A percentile compares a stretch with the other conserved stretches of the same genome.
Evolutionary conservation across 1,140 invertebrate genomes (phyloP).

Genomic region (Nasonia giraulti): DNA sequence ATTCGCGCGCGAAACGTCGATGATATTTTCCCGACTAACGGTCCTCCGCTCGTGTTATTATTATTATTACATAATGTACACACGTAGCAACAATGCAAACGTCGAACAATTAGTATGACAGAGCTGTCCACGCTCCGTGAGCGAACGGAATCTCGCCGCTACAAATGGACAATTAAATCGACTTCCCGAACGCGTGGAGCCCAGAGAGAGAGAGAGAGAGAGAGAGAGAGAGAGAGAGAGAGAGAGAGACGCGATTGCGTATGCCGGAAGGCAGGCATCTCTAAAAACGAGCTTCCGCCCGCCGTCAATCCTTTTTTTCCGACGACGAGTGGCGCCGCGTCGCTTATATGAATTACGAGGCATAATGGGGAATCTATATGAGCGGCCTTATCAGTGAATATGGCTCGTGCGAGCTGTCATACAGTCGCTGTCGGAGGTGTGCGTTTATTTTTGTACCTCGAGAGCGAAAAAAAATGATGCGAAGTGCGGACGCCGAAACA

Average conservation of each 20-base stretch:
- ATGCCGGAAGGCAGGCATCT: not conserved
- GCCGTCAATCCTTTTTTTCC: not conserved
- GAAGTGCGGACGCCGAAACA: too few relatives aligned
- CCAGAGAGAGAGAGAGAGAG: too few relatives aligned
- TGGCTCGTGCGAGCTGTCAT: too few relatives aligned
- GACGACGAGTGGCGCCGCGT: too few relatives aligned
- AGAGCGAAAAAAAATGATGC: not conserved
- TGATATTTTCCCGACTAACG: not conserved
- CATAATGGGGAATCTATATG: not conserved
- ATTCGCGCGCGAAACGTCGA: not conserved
- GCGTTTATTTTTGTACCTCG: not conserved
- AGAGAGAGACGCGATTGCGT: conserved; percentile 2
- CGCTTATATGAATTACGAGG: not conserved
- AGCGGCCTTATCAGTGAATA: too few relatives aligned
- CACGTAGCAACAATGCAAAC: not conserved
- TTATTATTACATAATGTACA: not conserved
- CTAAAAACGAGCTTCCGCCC: conserved; percentile 13
- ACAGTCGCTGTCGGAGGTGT: not conserved
- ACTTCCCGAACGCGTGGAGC: too few relatives aligned
- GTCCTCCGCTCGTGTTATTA: not conserved
- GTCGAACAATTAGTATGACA: not conserved
- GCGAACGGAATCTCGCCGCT: not conserved
- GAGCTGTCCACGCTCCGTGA: not conserved
- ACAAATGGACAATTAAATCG: not conserved
- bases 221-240: too few relatives aligned